These are phyloP conservation scores for Troilus luridus DNA, from an alignment of 2,888 invertebrate species.

Conservation along the genomic window DNA sequence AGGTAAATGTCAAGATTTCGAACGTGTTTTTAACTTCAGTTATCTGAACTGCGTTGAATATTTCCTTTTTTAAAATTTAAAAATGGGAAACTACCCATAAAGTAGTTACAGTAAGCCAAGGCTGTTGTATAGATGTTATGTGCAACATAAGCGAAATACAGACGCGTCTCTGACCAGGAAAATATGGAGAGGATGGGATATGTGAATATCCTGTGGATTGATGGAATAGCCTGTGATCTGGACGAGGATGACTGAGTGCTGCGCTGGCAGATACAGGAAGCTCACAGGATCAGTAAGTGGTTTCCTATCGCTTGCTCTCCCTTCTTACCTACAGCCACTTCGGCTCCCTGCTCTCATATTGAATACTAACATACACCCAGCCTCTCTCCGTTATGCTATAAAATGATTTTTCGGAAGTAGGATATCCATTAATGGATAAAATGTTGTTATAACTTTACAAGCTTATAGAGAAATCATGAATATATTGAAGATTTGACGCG, in stretches of 20 bases:
- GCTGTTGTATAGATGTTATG: background rate
- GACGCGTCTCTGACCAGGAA: background rate
- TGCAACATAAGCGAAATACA: background rate
- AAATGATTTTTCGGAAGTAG: background rate
- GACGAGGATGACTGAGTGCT: background rate
- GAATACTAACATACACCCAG: background rate
- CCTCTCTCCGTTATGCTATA: background rate
- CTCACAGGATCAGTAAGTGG: background rate
- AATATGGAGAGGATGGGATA: background rate
- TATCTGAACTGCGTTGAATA: too few species aligned
- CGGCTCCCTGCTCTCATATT: background rate
- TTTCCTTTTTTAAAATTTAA: too few species aligned
- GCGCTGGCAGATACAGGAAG: conserved; percentile 13
- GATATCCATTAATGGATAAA: background rate
- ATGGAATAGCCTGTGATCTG: background rate
- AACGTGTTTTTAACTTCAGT: too few species aligned
- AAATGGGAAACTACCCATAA: background rate
- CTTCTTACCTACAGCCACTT: background rate
- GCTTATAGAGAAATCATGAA: too few species aligned
- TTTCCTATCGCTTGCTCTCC: background rate
- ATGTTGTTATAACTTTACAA: too few species aligned
- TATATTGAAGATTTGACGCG: too few species aligned
- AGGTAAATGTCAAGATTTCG: too few species aligned
- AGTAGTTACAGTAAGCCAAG: background rate
- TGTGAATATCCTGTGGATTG: background rate